A percentile compares a stretch with the other conserved stretches of the same genome.
phyloP scores from a whole-genome alignment of 2,888 invertebrate genomes.

The Uloborus plumipes region DNA sequence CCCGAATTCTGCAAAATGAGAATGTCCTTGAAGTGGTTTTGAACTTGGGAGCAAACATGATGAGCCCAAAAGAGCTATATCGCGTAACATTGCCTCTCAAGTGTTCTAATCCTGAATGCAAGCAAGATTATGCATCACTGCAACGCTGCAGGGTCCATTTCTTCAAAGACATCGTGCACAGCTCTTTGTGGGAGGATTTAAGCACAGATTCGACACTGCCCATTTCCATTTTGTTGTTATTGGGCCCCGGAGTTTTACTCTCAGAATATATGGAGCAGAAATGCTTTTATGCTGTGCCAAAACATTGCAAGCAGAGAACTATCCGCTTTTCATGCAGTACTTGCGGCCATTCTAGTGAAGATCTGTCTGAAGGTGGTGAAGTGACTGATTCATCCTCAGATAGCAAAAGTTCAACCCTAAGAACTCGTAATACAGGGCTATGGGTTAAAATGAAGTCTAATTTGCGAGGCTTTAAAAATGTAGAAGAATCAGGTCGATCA shows the following conservation, averaged over 20 bases:
- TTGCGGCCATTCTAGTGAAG: slow-evolving; percentile 1
- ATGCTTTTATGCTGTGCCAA: slow-evolving; percentile 29
- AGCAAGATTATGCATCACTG: slow-evolving; percentile 6
- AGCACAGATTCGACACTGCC: slow-evolving; percentile 5
- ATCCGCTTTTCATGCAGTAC: slow-evolving; percentile 16
- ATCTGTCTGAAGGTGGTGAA: not conserved
- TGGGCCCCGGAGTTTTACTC: slow-evolving; percentile 17
- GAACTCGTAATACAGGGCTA: slow-evolving; percentile 5
- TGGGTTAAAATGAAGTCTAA: slow-evolving; percentile 56
- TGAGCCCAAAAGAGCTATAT: slow-evolving; percentile 46
- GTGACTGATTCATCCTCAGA: not conserved
- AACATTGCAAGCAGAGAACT: slow-evolving; percentile 13
- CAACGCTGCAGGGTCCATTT: slow-evolving; percentile 24
- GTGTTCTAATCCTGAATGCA: slow-evolving; percentile 6
- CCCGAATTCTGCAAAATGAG: slow-evolving; percentile 16
- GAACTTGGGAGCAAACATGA: slow-evolving; percentile 50
- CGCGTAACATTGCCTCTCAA: slow-evolving; percentile 30
- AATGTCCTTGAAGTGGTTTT: slow-evolving; percentile 43
- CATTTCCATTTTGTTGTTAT: slow-evolving; percentile 30
- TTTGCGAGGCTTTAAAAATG: slow-evolving; percentile 40
- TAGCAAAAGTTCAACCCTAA: not conserved
- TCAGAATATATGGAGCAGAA: slow-evolving; percentile 41
- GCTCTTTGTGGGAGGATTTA: slow-evolving; percentile 2
- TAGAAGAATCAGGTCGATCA: too few species aligned
- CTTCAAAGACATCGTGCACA: slow-evolving; percentile 19